Evolutionary conservation across 2,888 invertebrate species (phyloP).

Genomic region (Sphaeridia pumilis): DNA sequence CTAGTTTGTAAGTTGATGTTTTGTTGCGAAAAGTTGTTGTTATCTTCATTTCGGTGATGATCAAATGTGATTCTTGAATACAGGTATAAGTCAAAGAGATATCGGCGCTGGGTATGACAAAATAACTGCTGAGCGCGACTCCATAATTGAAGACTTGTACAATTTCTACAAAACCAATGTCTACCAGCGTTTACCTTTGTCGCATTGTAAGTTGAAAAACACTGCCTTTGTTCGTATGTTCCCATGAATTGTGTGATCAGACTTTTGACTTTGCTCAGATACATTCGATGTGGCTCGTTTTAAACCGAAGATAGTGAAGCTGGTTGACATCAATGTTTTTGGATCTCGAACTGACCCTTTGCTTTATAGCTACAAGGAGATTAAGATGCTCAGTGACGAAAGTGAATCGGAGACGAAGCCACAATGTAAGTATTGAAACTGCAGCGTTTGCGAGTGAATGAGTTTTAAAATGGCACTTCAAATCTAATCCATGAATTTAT

Average conservation of each 20-base stretch:
- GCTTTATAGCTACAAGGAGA: conserved; percentile 42
- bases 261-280: conserved; percentile 37
- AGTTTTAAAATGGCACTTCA: too few relatives aligned
- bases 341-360: conserved; percentile 45
- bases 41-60: too few relatives aligned
- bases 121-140: conserved; percentile 33
- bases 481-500: too few relatives aligned
- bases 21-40: too few relatives aligned
- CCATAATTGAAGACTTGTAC: conserved; percentile 44
- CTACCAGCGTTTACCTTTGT: conserved; percentile 41
- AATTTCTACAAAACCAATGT: conserved; percentile 45
- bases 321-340: conserved; percentile 50
- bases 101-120: conserved; percentile 34
- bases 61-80: too few relatives aligned
- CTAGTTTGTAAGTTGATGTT: conserved; percentile 49
- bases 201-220: conserved; percentile 48
- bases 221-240: too few relatives aligned
- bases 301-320: conserved; percentile 41
- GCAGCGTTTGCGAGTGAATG: too few relatives aligned
- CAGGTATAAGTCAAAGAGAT: conserved; percentile 40
- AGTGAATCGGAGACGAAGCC: conserved; percentile 1
- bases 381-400: conserved; percentile 11
- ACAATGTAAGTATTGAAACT: not conserved
- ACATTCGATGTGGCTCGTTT: conserved; percentile 46
- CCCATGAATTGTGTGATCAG: not conserved